Conservation (phyloP, 2,113 vertebrate species). For the Mormoops blainvillei region DNA sequence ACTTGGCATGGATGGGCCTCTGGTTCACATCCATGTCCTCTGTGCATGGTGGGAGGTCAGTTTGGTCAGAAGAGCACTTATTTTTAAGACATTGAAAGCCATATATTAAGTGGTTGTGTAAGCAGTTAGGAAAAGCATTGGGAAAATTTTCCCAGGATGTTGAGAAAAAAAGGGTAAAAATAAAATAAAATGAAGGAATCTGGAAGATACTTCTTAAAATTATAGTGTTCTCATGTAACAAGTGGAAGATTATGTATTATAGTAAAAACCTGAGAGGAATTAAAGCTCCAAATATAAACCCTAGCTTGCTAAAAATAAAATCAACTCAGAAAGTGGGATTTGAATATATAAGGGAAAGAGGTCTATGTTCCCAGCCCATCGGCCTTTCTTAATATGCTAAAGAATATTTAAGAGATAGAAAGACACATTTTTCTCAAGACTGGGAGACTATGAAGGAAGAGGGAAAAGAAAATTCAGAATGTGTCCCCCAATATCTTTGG, state of each 20-base stretch:
- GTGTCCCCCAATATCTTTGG: not conserved
- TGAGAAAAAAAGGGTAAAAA: conserved; percentile 49
- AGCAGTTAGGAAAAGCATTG: conserved; percentile 54
- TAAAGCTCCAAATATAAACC: conserved; percentile 58
- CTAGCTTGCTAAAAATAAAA: conserved; percentile 50
- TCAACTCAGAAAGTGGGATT: conserved; percentile 27
- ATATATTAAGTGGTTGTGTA: conserved; percentile 60
- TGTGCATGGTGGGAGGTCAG: conserved; percentile 21
- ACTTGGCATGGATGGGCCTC: not conserved
- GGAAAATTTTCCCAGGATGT: conserved; percentile 47
- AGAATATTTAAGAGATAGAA: not conserved
- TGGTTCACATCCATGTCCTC: not conserved
- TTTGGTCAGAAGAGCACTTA: conserved; percentile 33
- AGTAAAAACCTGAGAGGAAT: conserved; percentile 38
- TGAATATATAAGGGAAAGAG: conserved; percentile 5
- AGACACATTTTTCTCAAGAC: not conserved
- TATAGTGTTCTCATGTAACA: conserved; percentile 57
- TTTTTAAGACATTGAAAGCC: conserved; percentile 49
- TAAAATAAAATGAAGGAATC: conserved; percentile 40
- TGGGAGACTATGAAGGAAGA: not conserved
- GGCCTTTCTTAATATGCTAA: not conserved
- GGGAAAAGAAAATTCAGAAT: not conserved
- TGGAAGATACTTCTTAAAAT: conserved; percentile 59
- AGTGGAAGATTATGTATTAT: conserved; percentile 43
- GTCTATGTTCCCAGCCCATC: not conserved